phyloP scores from a whole-genome alignment of 2,113 vertebrate species.

The Cichladusa arquata region DNA sequence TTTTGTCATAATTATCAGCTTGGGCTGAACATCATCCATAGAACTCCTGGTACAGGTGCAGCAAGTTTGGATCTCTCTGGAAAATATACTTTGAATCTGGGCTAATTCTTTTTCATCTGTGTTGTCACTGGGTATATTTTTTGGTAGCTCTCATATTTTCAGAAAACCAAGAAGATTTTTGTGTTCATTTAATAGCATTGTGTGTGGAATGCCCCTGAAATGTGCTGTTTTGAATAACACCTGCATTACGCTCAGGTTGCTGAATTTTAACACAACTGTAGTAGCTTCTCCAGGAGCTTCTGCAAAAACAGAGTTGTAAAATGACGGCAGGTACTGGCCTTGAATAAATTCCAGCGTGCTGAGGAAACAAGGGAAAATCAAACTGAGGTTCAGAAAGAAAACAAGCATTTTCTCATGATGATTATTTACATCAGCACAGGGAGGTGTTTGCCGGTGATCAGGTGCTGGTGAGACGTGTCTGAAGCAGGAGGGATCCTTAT shows the following conservation, averaged over 20 bases:
- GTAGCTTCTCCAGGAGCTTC: not conserved
- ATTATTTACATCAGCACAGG: not conserved
- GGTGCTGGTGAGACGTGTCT: not conserved
- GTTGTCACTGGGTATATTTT: not conserved
- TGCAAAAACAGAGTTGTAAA: not conserved
- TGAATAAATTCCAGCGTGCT: not conserved
- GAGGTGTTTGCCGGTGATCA: not conserved
- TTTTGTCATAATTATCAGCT: not conserved
- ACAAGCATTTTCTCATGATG: not conserved
- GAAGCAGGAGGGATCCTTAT: not conserved
- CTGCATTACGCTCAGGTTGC: not conserved
- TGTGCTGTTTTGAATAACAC: not conserved
- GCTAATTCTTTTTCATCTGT: not conserved
- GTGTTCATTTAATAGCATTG: not conserved
- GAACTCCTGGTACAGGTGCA: accelerated
- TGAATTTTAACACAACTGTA: not conserved
- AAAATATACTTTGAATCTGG: not conserved
- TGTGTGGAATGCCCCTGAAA: not conserved
- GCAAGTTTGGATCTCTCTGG: not conserved
- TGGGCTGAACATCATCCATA: accelerated
- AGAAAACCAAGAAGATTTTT: not conserved
- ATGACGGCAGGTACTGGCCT: not conserved
- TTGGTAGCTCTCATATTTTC: not conserved
- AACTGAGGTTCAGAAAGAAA: not conserved
- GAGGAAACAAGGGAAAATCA: not conserved